Conservation (phyloP, 2,888 invertebrate genomes). For the Xestia ashworthii region DNA sequence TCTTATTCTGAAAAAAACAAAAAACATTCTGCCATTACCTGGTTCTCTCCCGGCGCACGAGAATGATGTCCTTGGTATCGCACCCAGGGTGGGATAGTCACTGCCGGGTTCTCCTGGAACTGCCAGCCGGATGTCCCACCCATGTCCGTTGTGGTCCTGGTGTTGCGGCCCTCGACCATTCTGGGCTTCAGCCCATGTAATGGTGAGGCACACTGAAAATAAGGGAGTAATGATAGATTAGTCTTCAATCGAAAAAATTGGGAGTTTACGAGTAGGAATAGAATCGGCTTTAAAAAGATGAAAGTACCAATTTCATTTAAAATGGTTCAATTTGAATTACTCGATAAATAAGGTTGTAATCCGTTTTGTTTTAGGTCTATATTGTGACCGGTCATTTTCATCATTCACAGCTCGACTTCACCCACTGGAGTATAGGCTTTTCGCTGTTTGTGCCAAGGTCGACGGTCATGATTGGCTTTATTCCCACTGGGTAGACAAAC, state of each 20-base stretch:
- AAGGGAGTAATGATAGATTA: neutral
- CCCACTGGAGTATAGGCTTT: neutral
- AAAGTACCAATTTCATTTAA: neutral
- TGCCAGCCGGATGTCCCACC: slow-evolving; percentile 91
- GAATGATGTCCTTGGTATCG: slow-evolving; percentile 91
- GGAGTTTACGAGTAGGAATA: neutral
- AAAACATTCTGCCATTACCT: slow-evolving; percentile 85
- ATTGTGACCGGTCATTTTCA: neutral
- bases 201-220: slow-evolving; percentile 73
- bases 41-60: slow-evolving; percentile 91
- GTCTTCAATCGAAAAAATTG: neutral
- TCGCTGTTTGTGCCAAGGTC: neutral
- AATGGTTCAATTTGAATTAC: neutral
- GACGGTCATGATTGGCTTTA: neutral
- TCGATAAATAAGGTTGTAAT: neutral
- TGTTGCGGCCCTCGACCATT: slow-evolving; percentile 76
- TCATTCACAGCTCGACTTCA: neutral
- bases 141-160: slow-evolving; percentile 81
- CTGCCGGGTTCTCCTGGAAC: slow-evolving; percentile 92
- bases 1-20: too few species aligned
- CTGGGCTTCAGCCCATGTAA: slow-evolving; percentile 74
- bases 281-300: neutral
- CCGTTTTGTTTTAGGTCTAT: neutral
- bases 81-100: slow-evolving; percentile 92
- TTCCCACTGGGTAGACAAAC: neutral